Percentiles rank a stretch among this genome's conserved stretches.
Evolutionary conservation across 1,140 invertebrate species (phyloP).

Genomic region (Danaus plexippus): DNA sequence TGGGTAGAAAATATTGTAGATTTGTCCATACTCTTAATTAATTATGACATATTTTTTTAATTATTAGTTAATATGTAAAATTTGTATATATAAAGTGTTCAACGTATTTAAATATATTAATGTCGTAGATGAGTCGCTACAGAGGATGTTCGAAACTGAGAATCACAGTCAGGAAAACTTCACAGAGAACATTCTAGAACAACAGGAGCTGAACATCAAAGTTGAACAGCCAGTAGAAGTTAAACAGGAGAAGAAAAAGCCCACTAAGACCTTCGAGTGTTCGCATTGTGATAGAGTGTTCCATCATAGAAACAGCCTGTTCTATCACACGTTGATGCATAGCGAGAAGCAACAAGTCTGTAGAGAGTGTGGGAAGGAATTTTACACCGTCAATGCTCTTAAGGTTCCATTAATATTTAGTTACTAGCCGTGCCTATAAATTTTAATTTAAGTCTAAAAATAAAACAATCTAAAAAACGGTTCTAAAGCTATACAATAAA

Average conservation of each 20-base stretch:
- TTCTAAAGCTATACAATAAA: too few relatives aligned
- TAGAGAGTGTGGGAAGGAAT: conserved; percentile 84
- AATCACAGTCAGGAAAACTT: conserved; percentile 51
- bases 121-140: conserved; percentile 52
- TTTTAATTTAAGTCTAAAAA: too few relatives aligned
- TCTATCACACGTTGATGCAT: conserved; percentile 88
- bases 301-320: conserved; percentile 85
- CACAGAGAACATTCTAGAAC: conserved; percentile 40
- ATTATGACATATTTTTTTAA: too few relatives aligned
- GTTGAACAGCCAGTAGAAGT: conserved; percentile 3
- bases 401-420: conserved; percentile 70
- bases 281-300: conserved; percentile 81
- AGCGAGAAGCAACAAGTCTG: conserved; percentile 84
- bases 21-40: too few relatives aligned
- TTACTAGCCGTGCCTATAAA: too few relatives aligned
- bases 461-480: too few relatives aligned
- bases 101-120: background rate
- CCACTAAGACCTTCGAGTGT: conserved; percentile 37
- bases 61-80: background rate
- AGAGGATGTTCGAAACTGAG: conserved; percentile 56
- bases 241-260: conserved; percentile 36
- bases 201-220: conserved; percentile 3
- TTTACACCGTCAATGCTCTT: conserved; percentile 84
- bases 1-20: too few relatives aligned
- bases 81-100: background rate